Percentiles rank a stretch among this genome's conserved stretches.
Conservation (phyloP, 2,113 vertebrate species). For the Circaetus cinerascens region DNA sequence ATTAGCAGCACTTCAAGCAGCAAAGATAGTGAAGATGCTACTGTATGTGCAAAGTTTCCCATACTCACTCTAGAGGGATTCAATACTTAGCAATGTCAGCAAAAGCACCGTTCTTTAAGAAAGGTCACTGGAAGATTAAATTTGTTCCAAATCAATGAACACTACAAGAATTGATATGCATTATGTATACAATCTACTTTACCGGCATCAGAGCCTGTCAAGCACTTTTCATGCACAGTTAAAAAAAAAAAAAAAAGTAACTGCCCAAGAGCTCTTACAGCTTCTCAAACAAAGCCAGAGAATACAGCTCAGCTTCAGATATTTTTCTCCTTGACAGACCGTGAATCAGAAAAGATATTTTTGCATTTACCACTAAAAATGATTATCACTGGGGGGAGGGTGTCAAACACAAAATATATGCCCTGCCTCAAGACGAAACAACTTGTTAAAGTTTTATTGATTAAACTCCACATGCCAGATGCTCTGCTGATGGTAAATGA, state of each 20-base stretch:
- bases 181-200: conserved; percentile 56
- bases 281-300: background rate
- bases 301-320: background rate
- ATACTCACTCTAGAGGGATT: background rate
- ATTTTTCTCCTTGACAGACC: conserved; percentile 15
- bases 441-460: conserved; percentile 15
- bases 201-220: conserved; percentile 5
- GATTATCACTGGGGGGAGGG: background rate
- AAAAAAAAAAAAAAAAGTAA: background rate
- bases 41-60: background rate
- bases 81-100: conserved; percentile 12
- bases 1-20: background rate
- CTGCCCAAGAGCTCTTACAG: conserved; percentile 10
- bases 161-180: conserved; percentile 27
- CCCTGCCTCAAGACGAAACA: background rate
- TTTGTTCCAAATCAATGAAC: conserved; percentile 42
- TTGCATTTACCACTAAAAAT: conserved; percentile 27
- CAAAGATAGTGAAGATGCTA: background rate
- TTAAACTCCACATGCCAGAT: background rate
- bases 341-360: conserved; percentile 21
- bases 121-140: conserved; percentile 58
- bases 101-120: background rate
- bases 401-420: background rate
- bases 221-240: background rate
- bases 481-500: background rate